Evolutionary conservation across 1,140 invertebrate genomes (phyloP), one percentile per base, ranked within the genome.

Genomic region (Anagrus nilaparvatae): DNA sequence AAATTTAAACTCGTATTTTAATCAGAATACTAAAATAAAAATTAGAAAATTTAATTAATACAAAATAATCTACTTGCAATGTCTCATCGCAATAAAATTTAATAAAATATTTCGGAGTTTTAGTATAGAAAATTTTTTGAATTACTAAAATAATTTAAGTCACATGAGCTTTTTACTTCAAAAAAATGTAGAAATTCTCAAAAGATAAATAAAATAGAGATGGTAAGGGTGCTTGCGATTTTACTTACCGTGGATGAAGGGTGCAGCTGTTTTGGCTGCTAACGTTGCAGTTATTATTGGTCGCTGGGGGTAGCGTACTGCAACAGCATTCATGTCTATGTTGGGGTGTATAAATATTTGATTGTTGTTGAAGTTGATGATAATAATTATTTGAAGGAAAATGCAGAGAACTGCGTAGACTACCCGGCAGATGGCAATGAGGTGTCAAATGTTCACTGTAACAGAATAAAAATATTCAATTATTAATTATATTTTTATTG

Each of bases 191-290:
- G n/a, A n/a, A n/a, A n/a, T n/a, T n/a, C n/a, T n/a, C n/a, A n/a
- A n/a, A n/a, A n/a, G n/a, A n/a, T n/a, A n/a, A n/a, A n/a, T n/a
- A n/a, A n/a, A n/a, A n/a, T n/a, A 16, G 17, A 32, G 23, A 9
- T 9, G 43, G 32, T 37, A 48, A 49, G 7, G 13, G 19, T 27
- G 41, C 27, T 33, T 46, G 14, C 21, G 33, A 28, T 35, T 49
- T 50, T 43, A 56, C 52, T 57, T 40, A 61, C 59, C 58, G 54
- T 38, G 57, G 50, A 52, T 60, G 59, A 31, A 60, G 47, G 46
- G 49, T 54, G 48, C 57, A 60, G 46, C 49, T 46, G 43, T 48
- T n/a, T n/a, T n/a, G n/a, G 55, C 41, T 51, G 50, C 50, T 49
- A 40, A 52, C 47, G 34, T 51, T 38, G 41, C 50, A 56, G 51